Percentiles rank a stretch among this genome's conserved stretches.
Evolutionary conservation across 2,888 invertebrate genomes (phyloP).

Genomic region (Rapana venosa): DNA sequence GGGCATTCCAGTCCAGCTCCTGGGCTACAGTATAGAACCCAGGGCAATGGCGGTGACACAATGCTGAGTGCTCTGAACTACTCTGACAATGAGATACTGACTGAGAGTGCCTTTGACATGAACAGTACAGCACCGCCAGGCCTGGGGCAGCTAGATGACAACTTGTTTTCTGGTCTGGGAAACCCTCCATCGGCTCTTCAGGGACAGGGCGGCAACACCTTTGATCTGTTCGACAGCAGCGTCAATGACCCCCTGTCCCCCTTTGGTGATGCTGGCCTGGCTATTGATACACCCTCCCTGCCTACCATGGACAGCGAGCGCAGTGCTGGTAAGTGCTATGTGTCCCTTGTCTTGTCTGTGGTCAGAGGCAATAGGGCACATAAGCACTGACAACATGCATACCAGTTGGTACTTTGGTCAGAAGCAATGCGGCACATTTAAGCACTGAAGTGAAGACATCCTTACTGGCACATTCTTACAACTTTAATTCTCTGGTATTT

Average conservation of each 20-base stretch:
- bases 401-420: too few species aligned
- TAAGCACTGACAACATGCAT: too few species aligned
- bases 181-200: slow-evolving; percentile 61
- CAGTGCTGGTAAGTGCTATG: slow-evolving; percentile 45
- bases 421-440: too few species aligned
- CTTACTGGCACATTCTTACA: not conserved
- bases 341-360: not conserved
- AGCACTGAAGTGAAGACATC: not conserved
- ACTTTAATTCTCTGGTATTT: too few species aligned
- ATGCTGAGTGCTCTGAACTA: slow-evolving; percentile 78
- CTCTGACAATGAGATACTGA: slow-evolving; percentile 75
- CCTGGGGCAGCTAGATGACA: slow-evolving; percentile 74
- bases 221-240: slow-evolving; percentile 76
- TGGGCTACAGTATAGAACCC: slow-evolving; percentile 66
- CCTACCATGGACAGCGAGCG: slow-evolving; percentile 50
- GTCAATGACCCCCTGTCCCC: slow-evolving; percentile 72
- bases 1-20: slow-evolving; percentile 73
- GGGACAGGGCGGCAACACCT: slow-evolving; percentile 64
- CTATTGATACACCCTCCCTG: slow-evolving; percentile 56
- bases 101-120: slow-evolving; percentile 76
- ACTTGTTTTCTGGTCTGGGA: slow-evolving; percentile 70
- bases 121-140: slow-evolving; percentile 57
- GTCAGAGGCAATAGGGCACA: too few species aligned
- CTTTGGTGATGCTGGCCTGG: slow-evolving; percentile 65
- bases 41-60: slow-evolving; percentile 73